Evolutionary conservation across 2,797 vertebrate genomes (phyloP), one percentile per base, ranked within the genome.

Genomic region (Sebastes hopkinsi): DNA sequence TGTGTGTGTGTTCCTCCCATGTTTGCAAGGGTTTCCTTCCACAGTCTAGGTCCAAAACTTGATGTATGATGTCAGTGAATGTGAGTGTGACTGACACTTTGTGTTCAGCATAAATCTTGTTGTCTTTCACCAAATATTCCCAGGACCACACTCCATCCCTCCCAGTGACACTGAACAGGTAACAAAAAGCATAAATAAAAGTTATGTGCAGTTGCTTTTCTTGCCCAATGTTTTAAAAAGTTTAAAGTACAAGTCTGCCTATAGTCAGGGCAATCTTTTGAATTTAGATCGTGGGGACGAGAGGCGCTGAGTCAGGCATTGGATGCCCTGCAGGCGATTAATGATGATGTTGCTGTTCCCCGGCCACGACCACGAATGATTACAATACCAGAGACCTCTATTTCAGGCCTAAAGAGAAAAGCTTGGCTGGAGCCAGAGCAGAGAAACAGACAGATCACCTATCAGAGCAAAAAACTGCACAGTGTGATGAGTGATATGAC

Each of bases 241-340:
- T 20, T 68, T 18, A 20, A 55, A 76, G 73, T 66, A 34, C 69
- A 79, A 27, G 67, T 42, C 30, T 58, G 25, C 27, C 27, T 46
- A 18, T 5, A 72, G 72, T 85, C 55, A 22, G 38, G 54, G 61
- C 74, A 78, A 65, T 86, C 54, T 67, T 84, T 70, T 59, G 72
- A 82, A 85, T 88, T 72, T 67, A 78, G 87, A 84, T 77, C 81
- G 66, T 12, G 25, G 59, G 46, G 34, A 61, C 58, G n/a, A 12
- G 36, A 88, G 65, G 59, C 22, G 87, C 91, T 83, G 89, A 92
- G 86, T 93, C 92, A 93, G 90, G 64, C 27, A 25, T 62, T 14
- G 75, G 50, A 81, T 64, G 72, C 82, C 64, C 62, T 42, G 61
- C 64, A 20, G 60, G 66, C 30, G 9, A 89, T 90, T 88, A 85